Evolutionary conservation across 2,113 vertebrate genomes (phyloP), one percentile per base, ranked within the genome.

Genomic region (Callaeas wilsoni): DNA sequence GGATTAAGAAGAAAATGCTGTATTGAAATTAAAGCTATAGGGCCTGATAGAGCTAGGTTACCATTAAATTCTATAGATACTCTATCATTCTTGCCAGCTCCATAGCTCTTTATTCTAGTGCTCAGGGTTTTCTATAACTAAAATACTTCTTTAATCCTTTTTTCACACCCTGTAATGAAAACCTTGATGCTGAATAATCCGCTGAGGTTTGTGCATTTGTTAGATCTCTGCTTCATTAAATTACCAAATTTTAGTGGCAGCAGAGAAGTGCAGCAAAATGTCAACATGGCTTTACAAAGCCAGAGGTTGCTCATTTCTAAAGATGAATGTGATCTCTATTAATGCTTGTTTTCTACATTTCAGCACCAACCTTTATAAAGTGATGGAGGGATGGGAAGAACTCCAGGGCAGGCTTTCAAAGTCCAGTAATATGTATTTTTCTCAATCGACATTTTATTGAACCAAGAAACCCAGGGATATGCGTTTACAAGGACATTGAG

Each of bases 221-320:
- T 96, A 97, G 93, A 96, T 96, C 87, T 96, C 83, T 53, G 85
- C 90, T 97, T 98, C 97, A 94, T 94, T 96, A 96, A 97, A 97
- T 97, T 96, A 97, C 94, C 75, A 97, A 95, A 97, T 95, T 97
- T 97, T 96, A 84, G 87, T 97, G 96, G 95, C 95, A 97, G 85
- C 76, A 81, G 57, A 94, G 53, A 80, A 96, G 89, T 35, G 70
- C 47, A 71, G 94, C 93, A 97, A 96, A 98, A 97, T 95, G 90
- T 97, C 96, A 97, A 92, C 79, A 59, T 76, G 79, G 69, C 77
- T 96, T 96, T 96, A 83, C 95, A 96, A 94, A 97, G 93, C 95
- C 96, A 97, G 95, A 29, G 14, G 86, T 84, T 70, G 77, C 81
- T 93, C 80, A 67, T 97, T 97, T 97, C 94, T 91, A 69, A 96